Percentiles rank a stretch among this genome's conserved stretches.
These are phyloP conservation scores for Panopea generosa DNA, from an alignment of 2,888 invertebrate species.

Conservation along the genomic window DNA sequence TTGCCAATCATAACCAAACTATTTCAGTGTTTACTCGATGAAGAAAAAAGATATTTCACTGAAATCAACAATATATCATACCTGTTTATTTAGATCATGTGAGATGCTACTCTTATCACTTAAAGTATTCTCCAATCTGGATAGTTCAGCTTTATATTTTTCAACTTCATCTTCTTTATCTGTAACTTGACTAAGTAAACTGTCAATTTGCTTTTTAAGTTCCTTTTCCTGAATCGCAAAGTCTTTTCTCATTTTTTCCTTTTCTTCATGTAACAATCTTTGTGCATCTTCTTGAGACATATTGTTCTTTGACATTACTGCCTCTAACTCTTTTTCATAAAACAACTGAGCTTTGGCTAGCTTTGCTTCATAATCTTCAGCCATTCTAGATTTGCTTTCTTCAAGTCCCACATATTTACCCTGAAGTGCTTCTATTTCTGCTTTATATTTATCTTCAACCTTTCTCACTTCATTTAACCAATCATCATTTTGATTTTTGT, in stretches of 20 bases:
- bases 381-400: constrained; percentile 71
- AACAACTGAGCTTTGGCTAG: constrained; percentile 82
- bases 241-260: constrained; percentile 80
- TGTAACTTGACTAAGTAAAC: constrained; percentile 77
- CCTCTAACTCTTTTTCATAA: constrained; percentile 83
- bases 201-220: constrained; percentile 77
- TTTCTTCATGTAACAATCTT: constrained; percentile 70
- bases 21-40: too few species aligned
- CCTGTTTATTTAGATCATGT: constrained; percentile 73
- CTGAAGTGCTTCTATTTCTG: constrained; percentile 73
- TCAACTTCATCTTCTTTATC: constrained; percentile 78
- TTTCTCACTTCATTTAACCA: constrained; percentile 74
- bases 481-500: constrained; percentile 72
- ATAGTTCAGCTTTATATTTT: constrained; percentile 69
- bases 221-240: constrained; percentile 73
- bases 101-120: constrained; percentile 69
- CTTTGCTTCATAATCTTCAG: constrained; percentile 82
- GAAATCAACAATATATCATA: too few species aligned
- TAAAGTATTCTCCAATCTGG: constrained; percentile 62
- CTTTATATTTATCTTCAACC: constrained; percentile 76
- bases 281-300: constrained; percentile 70
- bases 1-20: too few species aligned
- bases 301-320: constrained; percentile 71
- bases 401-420: constrained; percentile 68
- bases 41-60: too few species aligned